phyloP scores from a whole-genome alignment of 2,888 invertebrate genomes.

The Melanostoma mellinum region DNA sequence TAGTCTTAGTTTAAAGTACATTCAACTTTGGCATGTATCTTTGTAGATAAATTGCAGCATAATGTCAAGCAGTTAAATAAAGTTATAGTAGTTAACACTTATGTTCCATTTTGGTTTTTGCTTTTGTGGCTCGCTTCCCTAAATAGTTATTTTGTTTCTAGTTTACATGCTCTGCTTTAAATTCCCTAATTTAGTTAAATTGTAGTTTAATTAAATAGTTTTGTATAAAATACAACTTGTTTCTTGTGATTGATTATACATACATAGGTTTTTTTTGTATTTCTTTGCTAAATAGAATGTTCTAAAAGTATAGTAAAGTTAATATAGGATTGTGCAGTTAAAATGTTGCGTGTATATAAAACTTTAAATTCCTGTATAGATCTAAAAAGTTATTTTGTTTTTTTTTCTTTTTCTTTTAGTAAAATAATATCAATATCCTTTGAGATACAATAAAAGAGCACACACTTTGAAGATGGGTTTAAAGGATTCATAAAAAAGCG shows the following conservation, averaged over 20 bases:
- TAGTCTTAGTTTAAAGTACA: slow-evolving; percentile 57
- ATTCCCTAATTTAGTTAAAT: slow-evolving; percentile 61
- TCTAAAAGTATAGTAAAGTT: slow-evolving; percentile 64
- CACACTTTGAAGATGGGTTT: slow-evolving; percentile 16
- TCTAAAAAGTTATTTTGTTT: slow-evolving; percentile 28
- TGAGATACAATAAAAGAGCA: slow-evolving; percentile 45
- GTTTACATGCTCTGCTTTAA: slow-evolving; percentile 16
- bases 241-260: slow-evolving; percentile 53
- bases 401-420: slow-evolving; percentile 14
- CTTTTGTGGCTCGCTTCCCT: slow-evolving; percentile 26
- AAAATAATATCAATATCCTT: slow-evolving; percentile 40
- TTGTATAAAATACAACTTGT: slow-evolving; percentile 66
- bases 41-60: slow-evolving; percentile 3
- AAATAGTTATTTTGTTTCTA: slow-evolving; percentile 23
- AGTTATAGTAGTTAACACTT: slow-evolving; percentile 22
- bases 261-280: background rate
- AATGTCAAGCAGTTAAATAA: slow-evolving; percentile 37
- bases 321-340: slow-evolving; percentile 71
- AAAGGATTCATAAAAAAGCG: slow-evolving; percentile 43
- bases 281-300: slow-evolving; percentile 42
- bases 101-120: slow-evolving; percentile 1
- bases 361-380: slow-evolving; percentile 70
- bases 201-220: slow-evolving; percentile 27
- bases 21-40: slow-evolving; percentile 16
- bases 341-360: slow-evolving; percentile 67